Conservation (phyloP, 2,113 vertebrate genomes). For the Spilogale gracilis region DNA sequence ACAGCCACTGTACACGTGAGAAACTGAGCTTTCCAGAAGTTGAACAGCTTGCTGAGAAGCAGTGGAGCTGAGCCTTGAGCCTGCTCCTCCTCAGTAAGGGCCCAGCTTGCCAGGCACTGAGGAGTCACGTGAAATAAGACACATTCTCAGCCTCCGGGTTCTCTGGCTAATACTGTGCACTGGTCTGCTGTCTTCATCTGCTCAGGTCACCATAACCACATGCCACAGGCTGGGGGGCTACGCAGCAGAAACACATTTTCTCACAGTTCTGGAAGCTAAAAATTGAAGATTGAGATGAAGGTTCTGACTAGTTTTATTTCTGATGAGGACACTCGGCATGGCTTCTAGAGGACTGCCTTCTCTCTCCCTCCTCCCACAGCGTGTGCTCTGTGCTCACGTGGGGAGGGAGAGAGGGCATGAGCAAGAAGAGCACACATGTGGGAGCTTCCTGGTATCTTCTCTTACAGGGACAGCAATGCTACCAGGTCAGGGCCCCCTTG, state of each 20-base stretch:
- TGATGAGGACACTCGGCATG: neutral
- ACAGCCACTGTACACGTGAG: neutral
- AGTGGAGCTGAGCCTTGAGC: neutral
- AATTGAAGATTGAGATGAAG: neutral
- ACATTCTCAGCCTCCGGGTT: neutral
- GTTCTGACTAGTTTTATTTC: neutral
- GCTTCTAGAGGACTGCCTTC: neutral
- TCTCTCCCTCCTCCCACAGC: neutral
- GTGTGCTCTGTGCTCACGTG: neutral
- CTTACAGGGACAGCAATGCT: neutral
- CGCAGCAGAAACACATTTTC: neutral
- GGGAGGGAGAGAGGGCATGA: neutral
- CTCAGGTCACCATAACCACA: neutral
- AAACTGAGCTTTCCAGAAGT: neutral
- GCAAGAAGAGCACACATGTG: neutral
- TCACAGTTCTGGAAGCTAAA: neutral
- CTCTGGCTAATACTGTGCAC: too few relatives aligned
- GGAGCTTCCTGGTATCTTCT: neutral
- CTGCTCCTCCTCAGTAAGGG: neutral
- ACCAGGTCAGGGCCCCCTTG: neutral
- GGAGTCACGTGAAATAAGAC: neutral
- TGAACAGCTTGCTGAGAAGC: neutral
- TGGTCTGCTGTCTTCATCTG: neutral
- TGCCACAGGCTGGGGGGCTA: neutral
- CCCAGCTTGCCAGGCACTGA: neutral